phyloP scores from a whole-genome alignment of 2,888 invertebrate species.

The Camponotus fellah region DNA sequence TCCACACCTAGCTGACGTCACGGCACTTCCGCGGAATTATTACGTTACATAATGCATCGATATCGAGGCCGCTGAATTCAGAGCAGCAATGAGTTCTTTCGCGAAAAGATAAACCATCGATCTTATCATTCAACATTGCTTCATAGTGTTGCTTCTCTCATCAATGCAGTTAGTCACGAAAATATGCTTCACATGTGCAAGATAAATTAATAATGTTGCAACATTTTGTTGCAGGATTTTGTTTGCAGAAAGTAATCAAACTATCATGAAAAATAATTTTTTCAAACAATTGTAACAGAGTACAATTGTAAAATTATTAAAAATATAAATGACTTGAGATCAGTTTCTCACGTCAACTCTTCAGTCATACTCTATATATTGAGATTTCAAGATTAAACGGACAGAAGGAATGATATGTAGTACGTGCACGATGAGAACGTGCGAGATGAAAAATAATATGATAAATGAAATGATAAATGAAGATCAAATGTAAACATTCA shows the following conservation, averaged over 20 bases:
- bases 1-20: conserved; percentile 54
- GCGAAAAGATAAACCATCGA: conserved; percentile 7
- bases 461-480: conserved; percentile 6
- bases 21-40: conserved; percentile 57
- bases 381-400: not conserved
- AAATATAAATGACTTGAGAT: not conserved
- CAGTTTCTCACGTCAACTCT: conserved; percentile 1
- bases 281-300: not conserved
- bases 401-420: not conserved
- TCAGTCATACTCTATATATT: conserved; percentile 16
- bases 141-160: not conserved
- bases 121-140: conserved; percentile 8
- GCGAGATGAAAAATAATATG: not conserved
- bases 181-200: not conserved
- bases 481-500: not conserved
- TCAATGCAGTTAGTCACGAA: not conserved
- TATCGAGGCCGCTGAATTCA: conserved; percentile 52
- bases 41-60: conserved; percentile 60
- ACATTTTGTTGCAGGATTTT: not conserved
- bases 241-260: not conserved
- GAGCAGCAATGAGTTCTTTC: conserved; percentile 17
- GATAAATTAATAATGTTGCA: not conserved
- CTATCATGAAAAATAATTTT: not conserved
- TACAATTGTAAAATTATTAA: conserved; percentile 6
- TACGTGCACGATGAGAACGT: not conserved